Base-by-base conservation (phyloP, 2,113 vertebrate species). In the Gambusia holbrooki region DNA sequence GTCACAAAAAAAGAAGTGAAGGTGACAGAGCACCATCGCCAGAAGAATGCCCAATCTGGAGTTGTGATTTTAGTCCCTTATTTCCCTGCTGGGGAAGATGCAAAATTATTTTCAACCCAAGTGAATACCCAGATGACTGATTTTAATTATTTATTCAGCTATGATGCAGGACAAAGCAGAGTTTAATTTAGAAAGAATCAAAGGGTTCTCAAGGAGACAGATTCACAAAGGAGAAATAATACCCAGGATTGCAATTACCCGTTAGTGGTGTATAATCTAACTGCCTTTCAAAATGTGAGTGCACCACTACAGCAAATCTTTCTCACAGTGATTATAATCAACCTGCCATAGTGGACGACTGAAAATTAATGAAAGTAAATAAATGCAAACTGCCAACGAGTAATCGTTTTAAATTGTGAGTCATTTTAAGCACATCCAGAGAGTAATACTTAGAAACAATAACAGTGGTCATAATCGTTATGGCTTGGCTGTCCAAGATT, bases 141-240 rank as follows among this genome's bases (percentile, higher is more conserved):
- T 37, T 58, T 62, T 5, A 1, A 19, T 54, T 64, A 48, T 17
- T 58, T n/a, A 58, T 33, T 25, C 61, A 37, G 29, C 32, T 3
- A 8, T 29, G 9, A 73, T 79, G 6, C 42, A 61, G 29, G 64
- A 73, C 13, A 68, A 62, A 29, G 12, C 25, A 17, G 17, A 51
- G 28, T 54, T 69, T 32, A 22, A 70, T 60, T 60, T 35, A 8
- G n/a, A 37, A 60, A 35, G 32, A 15, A 27, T 27, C n/a, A 63
- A 54, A 54, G 30, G 12, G 35, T 12, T 70, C 28, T 48, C 14
- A 28, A 22, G 42, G 29, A 76, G 3, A 25, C 13, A 25, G 12
- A 54, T 70, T 70, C 51, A 35, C 17, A n/a, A 29, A 61, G 33
- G 32, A n/a, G 29, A 70, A 30, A 27, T n/a, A 66, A 28, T 65